A percentile compares a stretch with the other conserved stretches of the same genome.
Evolutionary conservation across 2,797 vertebrate species (phyloP).

Genomic region (Myotis myotis): DNA sequence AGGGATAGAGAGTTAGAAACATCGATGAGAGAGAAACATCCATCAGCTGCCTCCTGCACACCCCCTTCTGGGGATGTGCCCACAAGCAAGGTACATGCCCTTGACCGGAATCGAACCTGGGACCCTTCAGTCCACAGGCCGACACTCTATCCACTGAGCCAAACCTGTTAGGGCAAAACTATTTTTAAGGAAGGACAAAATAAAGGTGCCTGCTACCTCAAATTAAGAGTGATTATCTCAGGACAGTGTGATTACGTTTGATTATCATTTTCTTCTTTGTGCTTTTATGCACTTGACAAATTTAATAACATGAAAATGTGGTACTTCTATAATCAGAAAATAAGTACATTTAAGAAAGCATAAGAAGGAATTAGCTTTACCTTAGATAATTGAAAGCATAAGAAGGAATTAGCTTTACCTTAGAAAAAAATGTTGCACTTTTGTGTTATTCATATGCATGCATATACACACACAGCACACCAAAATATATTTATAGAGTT

Average conservation of each 20-base stretch:
- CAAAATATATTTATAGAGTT: background rate
- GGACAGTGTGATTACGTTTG: background rate
- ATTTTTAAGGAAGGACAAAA: background rate
- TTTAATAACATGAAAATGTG: slow-evolving; percentile 3
- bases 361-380: background rate
- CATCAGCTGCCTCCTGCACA: too few species aligned
- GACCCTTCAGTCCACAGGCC: too few species aligned
- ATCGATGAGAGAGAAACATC: too few species aligned
- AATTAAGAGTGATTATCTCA: background rate
- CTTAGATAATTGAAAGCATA: background rate
- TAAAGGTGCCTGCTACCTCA: background rate
- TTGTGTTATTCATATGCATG: background rate
- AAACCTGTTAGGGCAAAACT: too few species aligned
- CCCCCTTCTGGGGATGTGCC: too few species aligned
- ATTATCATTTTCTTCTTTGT: slow-evolving; percentile 14
- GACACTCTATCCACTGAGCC: too few species aligned
- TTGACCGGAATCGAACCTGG: too few species aligned
- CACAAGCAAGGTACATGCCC: too few species aligned
- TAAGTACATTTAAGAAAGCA: background rate
- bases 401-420: background rate
- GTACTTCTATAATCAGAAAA: slow-evolving; percentile 29
- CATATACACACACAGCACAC: background rate
- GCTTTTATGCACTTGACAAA: slow-evolving; percentile 7
- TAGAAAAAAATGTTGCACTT: background rate
- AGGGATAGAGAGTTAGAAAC: too few species aligned